These are phyloP conservation scores for Microctonus brassicae DNA, from an alignment of 2,888 invertebrate species.

Conservation along the genomic window DNA sequence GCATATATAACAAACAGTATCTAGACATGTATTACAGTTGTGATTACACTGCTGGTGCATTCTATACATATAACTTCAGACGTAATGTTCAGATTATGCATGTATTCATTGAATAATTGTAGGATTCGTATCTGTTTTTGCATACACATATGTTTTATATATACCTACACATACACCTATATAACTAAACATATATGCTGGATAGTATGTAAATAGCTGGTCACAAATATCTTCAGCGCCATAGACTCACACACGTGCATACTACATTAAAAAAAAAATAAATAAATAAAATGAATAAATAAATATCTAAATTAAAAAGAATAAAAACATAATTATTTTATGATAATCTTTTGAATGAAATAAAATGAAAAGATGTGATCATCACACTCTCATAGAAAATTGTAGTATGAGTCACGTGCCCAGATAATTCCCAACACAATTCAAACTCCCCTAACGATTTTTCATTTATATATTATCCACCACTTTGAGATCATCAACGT, in stretches of 20 bases:
- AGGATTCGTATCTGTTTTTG: slow-evolving; percentile 43
- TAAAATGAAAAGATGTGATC: slow-evolving; percentile 6
- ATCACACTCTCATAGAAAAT: not conserved
- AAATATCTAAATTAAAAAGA: not conserved
- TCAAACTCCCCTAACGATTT: not conserved
- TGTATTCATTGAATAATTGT: slow-evolving; percentile 66
- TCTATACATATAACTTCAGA: slow-evolving; percentile 42
- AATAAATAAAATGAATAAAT: not conserved
- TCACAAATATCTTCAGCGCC: not conserved
- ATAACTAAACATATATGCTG: too few species aligned
- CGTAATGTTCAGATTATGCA: slow-evolving; percentile 57
- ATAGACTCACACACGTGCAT: not conserved
- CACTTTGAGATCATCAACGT: slow-evolving; percentile 4
- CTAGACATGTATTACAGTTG: slow-evolving; percentile 38
- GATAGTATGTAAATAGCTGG: too few species aligned
- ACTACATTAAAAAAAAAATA: not conserved
- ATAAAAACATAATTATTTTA: not conserved
- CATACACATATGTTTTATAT: slow-evolving; percentile 1
- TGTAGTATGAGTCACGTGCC: slow-evolving; percentile 20
- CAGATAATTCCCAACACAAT: not conserved
- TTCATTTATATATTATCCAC: not conserved
- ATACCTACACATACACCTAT: not conserved
- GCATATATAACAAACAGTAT: slow-evolving; percentile 5
- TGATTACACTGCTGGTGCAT: slow-evolving; percentile 45
- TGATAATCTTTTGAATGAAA: not conserved